Conservation (phyloP, 1,140 invertebrate species). For the Zaprionus inermis region DNA sequence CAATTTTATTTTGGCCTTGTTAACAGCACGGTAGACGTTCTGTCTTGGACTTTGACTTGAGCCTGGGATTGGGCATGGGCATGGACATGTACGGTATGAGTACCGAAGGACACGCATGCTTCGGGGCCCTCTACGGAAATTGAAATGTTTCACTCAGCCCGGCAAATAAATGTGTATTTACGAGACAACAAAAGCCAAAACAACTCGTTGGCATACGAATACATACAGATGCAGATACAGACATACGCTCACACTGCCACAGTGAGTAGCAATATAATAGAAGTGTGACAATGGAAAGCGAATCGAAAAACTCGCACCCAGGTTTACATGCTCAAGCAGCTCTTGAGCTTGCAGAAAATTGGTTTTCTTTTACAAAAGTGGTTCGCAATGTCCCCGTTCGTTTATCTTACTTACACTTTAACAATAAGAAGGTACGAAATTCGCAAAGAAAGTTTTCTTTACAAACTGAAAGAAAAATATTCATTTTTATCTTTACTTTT, state of each 20-base stretch:
- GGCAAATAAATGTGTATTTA: constrained; percentile 74
- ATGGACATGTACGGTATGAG: background rate
- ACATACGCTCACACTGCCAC: constrained; percentile 38
- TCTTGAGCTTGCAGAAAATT: constrained; percentile 64
- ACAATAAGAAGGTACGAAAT: constrained; percentile 17
- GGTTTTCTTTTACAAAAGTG: constrained; percentile 64
- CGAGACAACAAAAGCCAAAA: constrained; percentile 59
- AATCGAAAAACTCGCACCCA: constrained; percentile 46
- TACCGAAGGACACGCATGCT: constrained; percentile 40
- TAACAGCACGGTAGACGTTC: background rate
- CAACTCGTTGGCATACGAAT: constrained; percentile 41
- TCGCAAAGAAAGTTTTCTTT: constrained; percentile 38
- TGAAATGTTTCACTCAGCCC: constrained; percentile 67
- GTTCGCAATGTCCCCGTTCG: constrained; percentile 47
- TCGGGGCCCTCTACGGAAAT: constrained; percentile 65
- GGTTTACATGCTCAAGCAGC: constrained; percentile 61
- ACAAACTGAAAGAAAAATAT: constrained; percentile 16
- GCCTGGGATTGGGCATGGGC: background rate
- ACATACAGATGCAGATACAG: constrained; percentile 17
- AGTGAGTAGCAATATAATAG: constrained; percentile 48
- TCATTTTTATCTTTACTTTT: constrained; percentile 2
- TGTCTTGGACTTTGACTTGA: background rate
- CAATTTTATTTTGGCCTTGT: constrained; percentile 52
- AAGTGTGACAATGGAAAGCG: constrained; percentile 71
- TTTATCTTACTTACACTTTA: constrained; percentile 33